phyloP scores from a whole-genome alignment of 1,140 invertebrate genomes.

The Monochamus saltuarius region DNA sequence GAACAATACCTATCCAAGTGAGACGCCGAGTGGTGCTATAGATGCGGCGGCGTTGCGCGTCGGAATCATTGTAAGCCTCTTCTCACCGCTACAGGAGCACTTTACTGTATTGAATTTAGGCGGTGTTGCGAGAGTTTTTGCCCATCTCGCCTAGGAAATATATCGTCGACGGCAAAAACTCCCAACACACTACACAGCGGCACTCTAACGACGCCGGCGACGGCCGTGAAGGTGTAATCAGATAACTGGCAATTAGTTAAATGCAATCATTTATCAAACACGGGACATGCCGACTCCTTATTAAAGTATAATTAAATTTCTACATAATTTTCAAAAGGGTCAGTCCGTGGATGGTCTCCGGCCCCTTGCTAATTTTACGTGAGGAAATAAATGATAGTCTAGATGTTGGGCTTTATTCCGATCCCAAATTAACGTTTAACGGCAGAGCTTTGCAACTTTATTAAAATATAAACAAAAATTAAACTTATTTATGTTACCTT shows the following conservation, averaged over 20 bases:
- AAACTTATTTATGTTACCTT: too few species aligned
- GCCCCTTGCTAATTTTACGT: conserved; percentile 51
- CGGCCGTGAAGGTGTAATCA: conserved; percentile 43
- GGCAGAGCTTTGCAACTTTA: conserved; percentile 17
- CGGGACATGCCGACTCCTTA: conserved; percentile 38
- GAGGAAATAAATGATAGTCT: conserved; percentile 24
- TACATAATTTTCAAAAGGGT: conserved; percentile 41
- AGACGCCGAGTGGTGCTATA: too few species aligned
- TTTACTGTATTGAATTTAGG: conserved; percentile 52
- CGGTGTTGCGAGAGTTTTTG: conserved; percentile 40
- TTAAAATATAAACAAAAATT: conserved; percentile 2
- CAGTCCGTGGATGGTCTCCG: conserved; percentile 34
- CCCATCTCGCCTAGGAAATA: conserved; percentile 30
- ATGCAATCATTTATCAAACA: conserved; percentile 49
- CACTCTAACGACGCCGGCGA: not conserved
- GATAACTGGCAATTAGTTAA: conserved; percentile 50
- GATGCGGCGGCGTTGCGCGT: not conserved
- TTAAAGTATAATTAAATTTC: conserved; percentile 51
- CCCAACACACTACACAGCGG: not conserved
- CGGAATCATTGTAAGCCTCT: conserved; percentile 17
- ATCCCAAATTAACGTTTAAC: conserved; percentile 18
- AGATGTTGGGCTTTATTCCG: conserved; percentile 12
- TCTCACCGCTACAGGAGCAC: conserved; percentile 40
- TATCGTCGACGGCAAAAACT: conserved; percentile 35
- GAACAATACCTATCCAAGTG: conserved; percentile 45